phyloP scores from a whole-genome alignment of 2,113 vertebrate species.

The Paradisaea rubra region DNA sequence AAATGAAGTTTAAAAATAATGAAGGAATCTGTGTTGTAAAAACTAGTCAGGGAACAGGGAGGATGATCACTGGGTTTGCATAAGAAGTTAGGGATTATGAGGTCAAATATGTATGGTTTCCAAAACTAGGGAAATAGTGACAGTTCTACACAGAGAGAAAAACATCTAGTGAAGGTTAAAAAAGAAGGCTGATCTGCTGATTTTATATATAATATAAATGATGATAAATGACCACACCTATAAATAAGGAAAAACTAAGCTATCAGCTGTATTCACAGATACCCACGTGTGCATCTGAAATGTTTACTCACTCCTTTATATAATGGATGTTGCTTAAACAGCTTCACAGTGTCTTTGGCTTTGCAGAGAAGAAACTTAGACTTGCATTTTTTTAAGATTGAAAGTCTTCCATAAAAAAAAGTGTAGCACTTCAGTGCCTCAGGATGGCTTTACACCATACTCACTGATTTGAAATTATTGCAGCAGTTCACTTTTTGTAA shows the following conservation, averaged over 20 bases:
- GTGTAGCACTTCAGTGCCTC: conserved; percentile 27
- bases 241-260: neutral
- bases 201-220: neutral
- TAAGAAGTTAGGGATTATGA: neutral
- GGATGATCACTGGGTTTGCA: neutral
- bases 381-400: conserved; percentile 47
- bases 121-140: neutral
- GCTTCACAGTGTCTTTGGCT: conserved; percentile 10
- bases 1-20: neutral
- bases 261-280: neutral
- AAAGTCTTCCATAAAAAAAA: conserved; percentile 39
- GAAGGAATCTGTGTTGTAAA: neutral
- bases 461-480: conserved; percentile 61
- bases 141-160: neutral
- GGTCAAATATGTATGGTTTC: neutral
- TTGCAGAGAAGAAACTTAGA: conserved; percentile 18
- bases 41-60: neutral
- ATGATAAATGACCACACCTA: neutral
- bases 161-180: neutral
- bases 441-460: neutral
- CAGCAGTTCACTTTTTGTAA: conserved; percentile 51
- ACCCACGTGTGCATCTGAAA: neutral
- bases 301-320: neutral
- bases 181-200: neutral
- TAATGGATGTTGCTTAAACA: neutral